Evolutionary conservation across 2,888 invertebrate genomes (phyloP), one percentile per base, ranked within the genome.

Genomic region (Trissonchulus sp.): DNA sequence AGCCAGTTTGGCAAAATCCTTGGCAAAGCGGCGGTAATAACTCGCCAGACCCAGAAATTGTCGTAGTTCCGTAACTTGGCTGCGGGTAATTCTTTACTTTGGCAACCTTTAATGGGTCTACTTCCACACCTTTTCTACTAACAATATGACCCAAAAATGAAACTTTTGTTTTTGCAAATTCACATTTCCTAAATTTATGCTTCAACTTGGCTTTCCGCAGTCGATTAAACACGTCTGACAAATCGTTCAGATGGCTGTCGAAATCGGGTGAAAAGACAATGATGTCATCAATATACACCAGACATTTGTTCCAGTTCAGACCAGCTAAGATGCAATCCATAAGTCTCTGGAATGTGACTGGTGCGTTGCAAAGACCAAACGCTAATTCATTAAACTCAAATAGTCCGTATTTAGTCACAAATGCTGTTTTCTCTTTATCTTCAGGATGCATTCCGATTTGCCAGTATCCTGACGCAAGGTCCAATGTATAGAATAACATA

Each of bases 211-310:
- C 48, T 48, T 48, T 8, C 23, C 48, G 48, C 23, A 48, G 23
- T 8, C 48, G 48, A 23, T 48, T 23, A 48, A 65, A 65, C n/a
- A 65, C 68, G 3, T 8, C 33, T 65, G 30, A 3, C 8, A 65
- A n/a, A 33, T 65, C 68, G 31, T 15, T 18, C 8, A 65, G 68
- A 48, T 48, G 48, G 8, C 23, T 8, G 8, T 31, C 33, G 33
- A 65, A 65, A 33, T 18, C 18, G 3, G 8, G 3, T 8, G 68
- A 65, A n/a, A 73, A 77, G 23, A 79, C 38, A 37, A 80, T 76
- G 8, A 79, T 76, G 63, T 80, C 80, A 73, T 80, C 80, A 35
- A 80, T 28, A 68, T 80, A 78, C 28, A 76, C 62, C 23, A 79
- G 30, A 18, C 78, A 69, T 1, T 68, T 73, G 3, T 73, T 31